Evolutionary conservation across 2,797 vertebrate species (phyloP).

Genomic region (Mionectes olivaceus): DNA sequence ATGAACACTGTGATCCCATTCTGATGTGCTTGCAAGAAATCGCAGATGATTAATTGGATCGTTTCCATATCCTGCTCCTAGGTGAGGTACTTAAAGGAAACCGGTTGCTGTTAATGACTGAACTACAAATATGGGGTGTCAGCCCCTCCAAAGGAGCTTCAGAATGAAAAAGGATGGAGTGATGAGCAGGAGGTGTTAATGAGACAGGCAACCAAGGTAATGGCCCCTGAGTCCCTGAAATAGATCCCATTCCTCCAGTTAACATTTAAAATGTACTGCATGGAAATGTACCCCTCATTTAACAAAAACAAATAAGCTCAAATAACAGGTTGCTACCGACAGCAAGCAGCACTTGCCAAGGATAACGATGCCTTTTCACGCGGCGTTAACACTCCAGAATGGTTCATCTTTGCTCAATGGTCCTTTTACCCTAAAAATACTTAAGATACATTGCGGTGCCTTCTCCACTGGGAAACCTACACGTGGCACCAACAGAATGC

Average conservation of each 20-base stretch:
- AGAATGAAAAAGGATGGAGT: fast-evolving
- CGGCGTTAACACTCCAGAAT: neutral
- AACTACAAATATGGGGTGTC: neutral
- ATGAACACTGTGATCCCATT: neutral
- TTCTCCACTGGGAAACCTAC: neutral
- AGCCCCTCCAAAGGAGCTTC: neutral
- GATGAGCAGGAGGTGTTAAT: neutral
- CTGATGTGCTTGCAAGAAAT: neutral
- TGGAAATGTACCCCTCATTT: neutral
- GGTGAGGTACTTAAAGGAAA: neutral
- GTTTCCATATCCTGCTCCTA: neutral
- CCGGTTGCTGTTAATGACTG: neutral
- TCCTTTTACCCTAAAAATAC: neutral
- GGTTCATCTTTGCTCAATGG: neutral
- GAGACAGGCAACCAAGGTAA: neutral
- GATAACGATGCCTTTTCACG: neutral
- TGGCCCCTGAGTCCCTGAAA: neutral
- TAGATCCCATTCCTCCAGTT: neutral
- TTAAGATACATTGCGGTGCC: neutral
- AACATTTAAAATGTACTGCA: fast-evolving
- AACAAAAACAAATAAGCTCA: neutral
- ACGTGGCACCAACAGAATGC: neutral
- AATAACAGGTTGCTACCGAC: neutral
- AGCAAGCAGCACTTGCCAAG: neutral
- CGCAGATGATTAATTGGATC: fast-evolving